Base-by-base conservation (phyloP, 2,888 invertebrate genomes). In the Andrena dorsata region DNA sequence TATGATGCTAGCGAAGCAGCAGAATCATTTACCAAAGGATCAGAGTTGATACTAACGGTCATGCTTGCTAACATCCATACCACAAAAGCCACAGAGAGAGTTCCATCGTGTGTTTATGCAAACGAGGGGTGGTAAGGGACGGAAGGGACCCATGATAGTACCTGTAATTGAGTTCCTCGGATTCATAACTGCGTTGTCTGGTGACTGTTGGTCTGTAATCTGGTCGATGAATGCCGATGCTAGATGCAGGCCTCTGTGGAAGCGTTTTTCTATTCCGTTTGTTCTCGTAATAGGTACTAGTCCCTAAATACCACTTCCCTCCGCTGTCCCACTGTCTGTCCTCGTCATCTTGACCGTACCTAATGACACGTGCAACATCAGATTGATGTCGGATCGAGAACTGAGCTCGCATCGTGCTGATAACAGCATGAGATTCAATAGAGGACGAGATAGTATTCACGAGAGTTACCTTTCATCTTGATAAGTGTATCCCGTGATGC, bases 271-370 rank as follows among this genome's bases (percentile, higher is more conserved):
- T 90, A 82, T 93, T 93, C 76, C 91, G 88, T 85, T 93, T 93
- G 85, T 93, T 93, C 88, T 93, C 92, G 74, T 92, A 91, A 83
- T 91, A 89, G 70, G 90, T 93, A 76, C 89, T 93, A 77, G 90
- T 87, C 61, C 88, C 90, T 41, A 88, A 76, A 56, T 91, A 89
- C 90, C 92, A 94, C 81, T 94, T 95, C 93, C 97, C 96, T 91
- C 96, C 96, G 60, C 96, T 96, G 90, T 97, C 97, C 97, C 97
- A 97, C 90, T 96, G 96, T 10, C 96, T 94, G 88, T 96, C 96
- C 91, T 96, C 96, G 79, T 97, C 96, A 82, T 95, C 95, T 90
- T 95, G 95, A 60, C 95, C 95, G 90, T 95, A 95, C 80, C 95
- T 94, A 83, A 49, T 32, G 30, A 66, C 20, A 73, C 6, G 23